phyloP scores from a whole-genome alignment of 2,113 vertebrate species.

The Lasiurus borealis region DNA sequence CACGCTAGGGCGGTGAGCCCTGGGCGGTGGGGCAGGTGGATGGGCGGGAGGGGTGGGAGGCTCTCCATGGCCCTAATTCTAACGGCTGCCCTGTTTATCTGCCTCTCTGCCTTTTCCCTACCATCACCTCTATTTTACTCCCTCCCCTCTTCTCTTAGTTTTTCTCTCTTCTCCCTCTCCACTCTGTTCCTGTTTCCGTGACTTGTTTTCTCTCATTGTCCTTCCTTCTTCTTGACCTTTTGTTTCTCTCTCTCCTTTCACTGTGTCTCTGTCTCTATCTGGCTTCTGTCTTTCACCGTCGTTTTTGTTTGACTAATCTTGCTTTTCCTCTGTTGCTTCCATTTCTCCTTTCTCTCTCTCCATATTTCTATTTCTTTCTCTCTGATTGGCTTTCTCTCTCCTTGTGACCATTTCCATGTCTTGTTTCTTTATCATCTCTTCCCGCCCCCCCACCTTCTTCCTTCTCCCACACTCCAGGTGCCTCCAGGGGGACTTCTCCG shows the following conservation, averaged over 20 bases:
- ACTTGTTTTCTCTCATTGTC: neutral
- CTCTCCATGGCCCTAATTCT: neutral
- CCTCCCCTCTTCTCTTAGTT: accelerated
- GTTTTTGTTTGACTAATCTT: neutral
- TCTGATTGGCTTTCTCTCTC: neutral
- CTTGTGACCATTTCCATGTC: neutral
- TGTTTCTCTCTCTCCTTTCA: neutral
- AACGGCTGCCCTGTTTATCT: neutral
- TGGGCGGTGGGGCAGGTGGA: accelerated
- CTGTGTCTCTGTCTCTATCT: too few relatives aligned
- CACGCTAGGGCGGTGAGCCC: constrained; percentile 92
- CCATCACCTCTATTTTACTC: neutral
- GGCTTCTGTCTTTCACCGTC: neutral
- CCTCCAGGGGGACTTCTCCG: constrained; percentile 93
- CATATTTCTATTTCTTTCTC: neutral
- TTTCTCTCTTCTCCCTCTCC: neutral
- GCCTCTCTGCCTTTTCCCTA: neutral
- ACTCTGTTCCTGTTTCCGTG: neutral
- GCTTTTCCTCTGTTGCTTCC: neutral
- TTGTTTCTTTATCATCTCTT: neutral
- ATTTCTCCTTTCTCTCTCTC: neutral
- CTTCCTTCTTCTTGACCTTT: neutral
- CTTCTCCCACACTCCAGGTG: constrained; percentile 84
- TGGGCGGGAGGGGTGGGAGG: accelerated
- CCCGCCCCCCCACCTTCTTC: neutral